Base-by-base conservation (phyloP, 2,888 invertebrate genomes). In the Leptopterna dolabrata region DNA sequence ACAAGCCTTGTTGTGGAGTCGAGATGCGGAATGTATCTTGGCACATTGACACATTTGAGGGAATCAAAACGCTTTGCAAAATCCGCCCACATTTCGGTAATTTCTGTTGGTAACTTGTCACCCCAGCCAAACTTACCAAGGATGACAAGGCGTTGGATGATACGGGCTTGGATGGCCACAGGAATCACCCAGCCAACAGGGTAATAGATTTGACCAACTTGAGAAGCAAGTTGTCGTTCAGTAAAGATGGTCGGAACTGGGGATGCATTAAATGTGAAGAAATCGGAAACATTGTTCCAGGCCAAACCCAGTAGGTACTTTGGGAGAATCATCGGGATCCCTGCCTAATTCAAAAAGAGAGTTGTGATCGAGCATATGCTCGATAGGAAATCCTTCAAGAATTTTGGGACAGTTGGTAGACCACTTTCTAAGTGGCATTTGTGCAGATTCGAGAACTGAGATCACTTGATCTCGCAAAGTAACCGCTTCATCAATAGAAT, bases 141-240 rank as follows among this genome's bases (percentile, higher is more conserved):
- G 19, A 36, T 19, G 13, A 85, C 19, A 7, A 29, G 13, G 11
- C 27, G 85, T 7, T 36, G 30, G n/a, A 85, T 43, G 9, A 73
- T 4, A 1, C 71, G 29, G 19, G 76, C 55, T 11, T 51, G 27
- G 11, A 86, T 30, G 1, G 47, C 24, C 24, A 86, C 86, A 3
- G 78, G 76, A 0, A 47, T n/a, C 11, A 86, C 24, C 76, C 76
- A 55, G 2, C 86, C 76, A 14, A 71, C 14, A 16, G 86, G 78
- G 30, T 86, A 73, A 73, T 43, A 85, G n/a, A 85, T 14, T 27
- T 85, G 70, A 0, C 71, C 70, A 0, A 85, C 73, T 19, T 86
- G 76, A 2, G 86, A 86, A 11, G 76, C 76, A 1, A 86, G 27
- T 29, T 76, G 16, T 0, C 78, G 29, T 78, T 86, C 78, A 0